Base-by-base conservation (phyloP, 2,888 invertebrate species). In the Thalpophila matura region DNA sequence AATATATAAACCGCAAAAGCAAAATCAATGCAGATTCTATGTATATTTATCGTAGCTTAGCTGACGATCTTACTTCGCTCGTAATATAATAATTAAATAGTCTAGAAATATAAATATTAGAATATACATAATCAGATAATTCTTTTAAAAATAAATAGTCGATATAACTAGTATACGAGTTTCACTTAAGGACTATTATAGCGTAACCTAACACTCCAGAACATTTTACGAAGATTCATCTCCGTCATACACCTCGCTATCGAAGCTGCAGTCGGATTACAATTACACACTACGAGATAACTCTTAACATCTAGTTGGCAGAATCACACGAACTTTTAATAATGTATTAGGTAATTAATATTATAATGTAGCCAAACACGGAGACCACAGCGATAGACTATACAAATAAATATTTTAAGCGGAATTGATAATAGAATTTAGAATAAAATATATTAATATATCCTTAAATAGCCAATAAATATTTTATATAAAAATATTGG, bases 191-290 rank as follows among this genome's bases (percentile, higher is more conserved):
- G 64, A 64, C 64, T 79, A 79, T 47, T 57, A 58, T 46, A 51
- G 63, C 49, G 58, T 72, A 65, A 54, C 58, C 64, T 69, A 71
- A 38, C 56, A 57, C 35, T 42, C 58, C 46, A 60, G 57, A 72
- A 56, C 54, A 67, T 18, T 45, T 38, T 66, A 59, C 50, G 56
- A 40, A 61, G 51, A 53, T 3, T 56, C 38, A 29, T 31, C 31
- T 59, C 40, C 60, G 57, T 49, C 74, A 64, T 18, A 51, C 64
- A 62, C 54, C 55, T 70, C 63, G 43, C 69, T 62, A 67, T 81
- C 85, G 86, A 86, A 89, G 89, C 89, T 90, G 90, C 90, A 89
- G 91, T 84, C 76, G 86, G 82, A 80, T 79, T 71, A 63, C 67
- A 68, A 65, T 80, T 81, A 83, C 68, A 85, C 79, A 71, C 74